A percentile compares a stretch with the other conserved stretches of the same genome.
These are phyloP conservation scores for Peribatodes rhomboidaria DNA, from an alignment of 2,888 invertebrate species.

Conservation along the genomic window DNA sequence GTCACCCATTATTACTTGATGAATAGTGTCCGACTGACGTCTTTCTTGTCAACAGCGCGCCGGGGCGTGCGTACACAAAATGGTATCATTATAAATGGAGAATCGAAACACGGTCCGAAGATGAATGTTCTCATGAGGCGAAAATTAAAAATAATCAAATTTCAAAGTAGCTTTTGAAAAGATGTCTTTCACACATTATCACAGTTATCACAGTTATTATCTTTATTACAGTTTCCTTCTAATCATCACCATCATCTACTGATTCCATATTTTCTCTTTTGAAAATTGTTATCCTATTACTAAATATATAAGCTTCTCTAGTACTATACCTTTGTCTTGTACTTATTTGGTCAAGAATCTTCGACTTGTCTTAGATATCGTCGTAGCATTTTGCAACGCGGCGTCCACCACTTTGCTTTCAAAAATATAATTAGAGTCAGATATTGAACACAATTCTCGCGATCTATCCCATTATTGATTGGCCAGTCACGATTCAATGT, in stretches of 20 bases:
- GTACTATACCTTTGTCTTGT: no score
- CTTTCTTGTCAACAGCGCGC: not conserved
- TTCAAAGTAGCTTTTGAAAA: no score
- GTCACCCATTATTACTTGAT: not conserved
- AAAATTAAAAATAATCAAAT: not conserved
- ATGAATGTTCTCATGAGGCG: constrained; percentile 22
- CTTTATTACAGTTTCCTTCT: no score
- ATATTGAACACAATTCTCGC: not conserved
- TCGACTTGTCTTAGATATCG: no score
- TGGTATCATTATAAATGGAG: constrained; percentile 8
- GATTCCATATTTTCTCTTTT: no score
- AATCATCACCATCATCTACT: no score
- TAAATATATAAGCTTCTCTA: no score
- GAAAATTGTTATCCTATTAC: no score
- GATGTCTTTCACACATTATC: no score
- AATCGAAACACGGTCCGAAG: constrained; percentile 10
- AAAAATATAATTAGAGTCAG: not conserved
- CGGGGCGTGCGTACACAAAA: not conserved
- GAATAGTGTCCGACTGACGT: constrained; percentile 16
- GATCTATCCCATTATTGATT: constrained; percentile 1
- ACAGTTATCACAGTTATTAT: no score
- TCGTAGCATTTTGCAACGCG: no score
- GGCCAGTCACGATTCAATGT: constrained; percentile 9
- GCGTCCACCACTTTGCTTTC: not conserved
- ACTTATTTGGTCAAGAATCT: no score